phyloP scores from a whole-genome alignment of 2,113 vertebrate species.

The Chascanopsetta lugubris region DNA sequence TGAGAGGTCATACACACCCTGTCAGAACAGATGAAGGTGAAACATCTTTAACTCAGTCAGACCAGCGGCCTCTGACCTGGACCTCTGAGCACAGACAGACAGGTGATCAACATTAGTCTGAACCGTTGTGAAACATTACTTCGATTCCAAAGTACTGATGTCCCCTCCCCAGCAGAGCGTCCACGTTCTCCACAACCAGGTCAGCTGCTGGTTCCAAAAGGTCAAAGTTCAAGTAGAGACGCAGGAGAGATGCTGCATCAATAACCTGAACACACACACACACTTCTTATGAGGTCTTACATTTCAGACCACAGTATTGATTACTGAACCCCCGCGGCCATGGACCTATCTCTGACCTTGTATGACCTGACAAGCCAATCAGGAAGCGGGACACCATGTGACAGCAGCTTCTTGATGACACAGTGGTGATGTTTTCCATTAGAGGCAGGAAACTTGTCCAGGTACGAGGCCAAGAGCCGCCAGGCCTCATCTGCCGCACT shows the following conservation, averaged over 20 bases:
- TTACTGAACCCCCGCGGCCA: neutral
- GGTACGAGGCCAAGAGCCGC: conserved; percentile 88
- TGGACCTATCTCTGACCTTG: conserved; percentile 78
- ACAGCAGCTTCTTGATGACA: conserved; percentile 92
- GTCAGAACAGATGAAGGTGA: no score
- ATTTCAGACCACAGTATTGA: neutral
- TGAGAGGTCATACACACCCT: no score
- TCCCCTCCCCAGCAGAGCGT: conserved; percentile 91
- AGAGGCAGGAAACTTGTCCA: conserved; percentile 84
- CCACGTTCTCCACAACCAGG: conserved; percentile 90
- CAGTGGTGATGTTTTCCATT: conserved; percentile 88
- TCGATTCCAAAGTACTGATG: conserved; percentile 94
- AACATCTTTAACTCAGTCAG: no score
- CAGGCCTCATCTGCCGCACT: conserved; percentile 96
- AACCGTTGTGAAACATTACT: conserved; percentile 71
- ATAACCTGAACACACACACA: conserved; percentile 79
- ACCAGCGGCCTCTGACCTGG: no score
- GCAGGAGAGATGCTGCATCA: conserved; percentile 88
- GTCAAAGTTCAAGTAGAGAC: conserved; percentile 93
- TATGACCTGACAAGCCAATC: conserved; percentile 93
- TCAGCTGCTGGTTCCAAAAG: conserved; percentile 89
- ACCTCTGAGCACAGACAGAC: no score
- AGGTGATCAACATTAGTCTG: neutral
- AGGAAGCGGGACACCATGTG: conserved; percentile 89
- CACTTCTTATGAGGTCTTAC: no score